Evolutionary conservation across 1,140 invertebrate genomes (phyloP), one percentile per base, ranked within the genome.

Genomic region (Pogonus chalceus): DNA sequence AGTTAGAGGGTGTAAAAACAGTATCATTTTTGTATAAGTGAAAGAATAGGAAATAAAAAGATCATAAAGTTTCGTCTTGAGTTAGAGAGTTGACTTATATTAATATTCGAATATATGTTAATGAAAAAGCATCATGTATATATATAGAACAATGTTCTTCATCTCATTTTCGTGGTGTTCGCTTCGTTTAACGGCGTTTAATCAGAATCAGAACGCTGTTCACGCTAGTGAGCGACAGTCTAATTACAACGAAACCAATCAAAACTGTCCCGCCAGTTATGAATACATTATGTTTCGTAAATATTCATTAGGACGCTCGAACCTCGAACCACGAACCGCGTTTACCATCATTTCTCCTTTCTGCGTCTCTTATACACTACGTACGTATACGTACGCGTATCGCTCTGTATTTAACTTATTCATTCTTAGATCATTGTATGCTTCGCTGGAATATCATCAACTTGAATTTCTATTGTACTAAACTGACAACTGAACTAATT

Each of bases 231-330:
- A 31, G 26, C 26, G 37, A 12, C 37, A 18, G 9, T 10, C 7
- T 43, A 12, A 43, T 43, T 43, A 43, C 18, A 10, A 9, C 37
- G 18, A 43, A 43, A 43, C 37, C 37, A 43, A 43, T 43, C 37
- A 43, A 18, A 43, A 18, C 18, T 43, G 37, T 43, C 37, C 9
- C 3, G 18, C 37, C 3, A 4, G 37, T 43, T 43, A 43, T 43
- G 37, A 43, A 43, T 43, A 43, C 18, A 43, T 43, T 43, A 43
- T 18, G 9, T 43, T n/a, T 12, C 18, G 18, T 43, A 43, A 43
- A 43, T 43, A 43, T 43, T 43, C 37, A 43, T 43, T 43, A 7
- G 14, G 4, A 14, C 26, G 4, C 26, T 7, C 4, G 14, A 31
- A 31, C 26, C 26, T 4, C 4, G 26, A 31, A 14, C 26, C 26